Conservation (phyloP, 2,797 vertebrate species). For the Chrysolophus pictus region DNA sequence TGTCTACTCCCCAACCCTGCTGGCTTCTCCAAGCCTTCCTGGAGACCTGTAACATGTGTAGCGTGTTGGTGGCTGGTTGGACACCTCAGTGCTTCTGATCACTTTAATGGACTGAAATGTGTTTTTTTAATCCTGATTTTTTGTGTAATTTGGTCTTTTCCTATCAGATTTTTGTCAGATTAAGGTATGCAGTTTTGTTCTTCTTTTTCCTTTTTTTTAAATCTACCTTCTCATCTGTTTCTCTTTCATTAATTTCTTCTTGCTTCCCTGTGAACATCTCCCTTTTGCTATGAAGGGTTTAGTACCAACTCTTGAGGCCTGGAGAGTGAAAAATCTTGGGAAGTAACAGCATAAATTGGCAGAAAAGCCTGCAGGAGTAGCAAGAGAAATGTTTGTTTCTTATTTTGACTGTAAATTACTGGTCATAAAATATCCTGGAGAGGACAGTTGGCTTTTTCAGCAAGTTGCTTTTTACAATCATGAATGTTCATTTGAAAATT, state of each 20-base stretch:
- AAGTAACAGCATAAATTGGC: not conserved
- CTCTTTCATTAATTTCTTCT: not conserved
- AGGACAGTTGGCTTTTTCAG: not conserved
- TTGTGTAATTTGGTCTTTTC: accelerated
- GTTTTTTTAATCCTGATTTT: not conserved
- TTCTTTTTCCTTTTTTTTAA: not conserved
- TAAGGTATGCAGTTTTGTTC: accelerated
- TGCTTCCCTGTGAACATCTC: not conserved
- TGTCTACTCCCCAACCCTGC: not conserved
- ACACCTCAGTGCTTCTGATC: not conserved
- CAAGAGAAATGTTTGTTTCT: not conserved
- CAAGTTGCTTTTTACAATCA: not conserved
- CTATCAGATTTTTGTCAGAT: not conserved
- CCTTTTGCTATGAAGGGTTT: not conserved
- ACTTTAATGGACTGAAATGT: not conserved
- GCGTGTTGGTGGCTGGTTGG: not conserved
- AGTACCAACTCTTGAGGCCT: not conserved
- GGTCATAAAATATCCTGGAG: not conserved
- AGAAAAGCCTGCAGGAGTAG: not conserved
- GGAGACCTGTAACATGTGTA: not conserved
- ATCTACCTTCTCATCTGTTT: not conserved
- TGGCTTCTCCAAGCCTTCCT: not conserved
- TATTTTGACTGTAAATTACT: not conserved
- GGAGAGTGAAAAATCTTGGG: not conserved
- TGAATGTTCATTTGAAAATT: not conserved